Evolutionary conservation across 2,888 invertebrate genomes (phyloP), one percentile per base, ranked within the genome.

Genomic region (Chymomyza caudatula): DNA sequence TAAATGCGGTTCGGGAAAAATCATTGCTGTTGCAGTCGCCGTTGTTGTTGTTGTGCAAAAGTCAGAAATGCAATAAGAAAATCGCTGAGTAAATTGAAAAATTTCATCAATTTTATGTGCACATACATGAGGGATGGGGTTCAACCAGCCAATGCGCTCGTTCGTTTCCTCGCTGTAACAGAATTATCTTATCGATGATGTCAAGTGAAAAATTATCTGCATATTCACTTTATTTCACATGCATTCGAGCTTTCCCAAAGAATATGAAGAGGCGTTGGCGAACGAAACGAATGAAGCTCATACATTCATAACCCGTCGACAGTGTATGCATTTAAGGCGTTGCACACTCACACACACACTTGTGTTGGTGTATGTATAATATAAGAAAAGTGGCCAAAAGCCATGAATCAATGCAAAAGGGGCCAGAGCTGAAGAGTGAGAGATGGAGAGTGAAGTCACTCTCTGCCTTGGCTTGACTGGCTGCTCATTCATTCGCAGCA

Each of bases 181-280:
- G 73, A 84, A 81, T 81, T 69, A 76, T 67, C 66, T 72, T 67
- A 81, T 76, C 69, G 72, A 67, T 79, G 83, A 74, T 67, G 67
- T 70, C 73, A 75, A 71, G 75, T 71, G 77, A 84, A 81, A 78
- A 82, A 85, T 85, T 63, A 69, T 85, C 64, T 65, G 85, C 66
- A 78, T 69, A 73, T 76, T 78, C 73, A 72, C 53, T 73, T 73
- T 51, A 20, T 20, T 11, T 17, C 8, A 37, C 8, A 37, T 47
- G 19, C 51, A 51, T 51, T 19, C 13, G 29, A 37, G 29, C 11
- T 37, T 37, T 4, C 13, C 19, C 51, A 51, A 20, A 4, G 51
- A 51, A 13, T 17, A 13, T 13, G 51, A 51, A 19, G 19, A 5
- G 15, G 47, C 51, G 20, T 4, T 51, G 51, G 19, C 51, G 51